Evolutionary conservation across 2,797 vertebrate species (phyloP).

Genomic region (Danio jaintianensis): DNA sequence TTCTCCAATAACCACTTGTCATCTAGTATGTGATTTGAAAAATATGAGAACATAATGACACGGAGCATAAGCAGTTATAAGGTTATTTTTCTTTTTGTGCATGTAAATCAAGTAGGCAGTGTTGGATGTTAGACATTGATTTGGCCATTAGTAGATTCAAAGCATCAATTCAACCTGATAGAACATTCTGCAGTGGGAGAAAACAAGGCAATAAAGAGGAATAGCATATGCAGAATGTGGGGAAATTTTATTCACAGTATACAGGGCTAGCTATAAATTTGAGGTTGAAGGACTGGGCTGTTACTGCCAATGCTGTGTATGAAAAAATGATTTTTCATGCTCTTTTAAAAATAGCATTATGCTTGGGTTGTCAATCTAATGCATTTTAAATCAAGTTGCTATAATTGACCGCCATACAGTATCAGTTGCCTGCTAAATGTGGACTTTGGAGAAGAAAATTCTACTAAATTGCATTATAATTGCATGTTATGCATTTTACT

Average conservation of each 20-base stretch:
- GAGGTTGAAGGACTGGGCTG: not conserved
- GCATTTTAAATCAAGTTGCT: not conserved
- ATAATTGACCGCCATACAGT: too few relatives aligned
- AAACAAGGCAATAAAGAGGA: slow-evolving; percentile 2
- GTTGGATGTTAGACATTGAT: slow-evolving; percentile 35
- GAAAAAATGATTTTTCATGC: not conserved
- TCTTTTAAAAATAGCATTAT: not conserved
- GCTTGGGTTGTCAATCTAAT: not conserved
- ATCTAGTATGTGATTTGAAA: slow-evolving; percentile 22
- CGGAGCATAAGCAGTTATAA: not conserved
- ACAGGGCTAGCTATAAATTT: slow-evolving; percentile 5
- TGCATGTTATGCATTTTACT: not conserved
- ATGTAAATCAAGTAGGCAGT: slow-evolving; percentile 19
- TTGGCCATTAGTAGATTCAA: not conserved
- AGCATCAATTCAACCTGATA: slow-evolving; percentile 4
- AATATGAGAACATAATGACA: slow-evolving; percentile 4
- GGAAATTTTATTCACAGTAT: not conserved
- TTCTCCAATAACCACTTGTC: slow-evolving; percentile 13
- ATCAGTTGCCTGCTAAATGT: not conserved
- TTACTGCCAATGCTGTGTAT: not conserved
- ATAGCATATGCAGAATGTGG: slow-evolving; percentile 14
- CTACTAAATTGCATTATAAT: not conserved
- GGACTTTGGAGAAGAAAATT: not conserved
- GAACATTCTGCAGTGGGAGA: not conserved
- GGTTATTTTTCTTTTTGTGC: slow-evolving; percentile 11